Percentiles rank a stretch among this genome's conserved stretches.
phyloP scores from a whole-genome alignment of 1,140 invertebrate species.

The Drosophila biarmipes region DNA sequence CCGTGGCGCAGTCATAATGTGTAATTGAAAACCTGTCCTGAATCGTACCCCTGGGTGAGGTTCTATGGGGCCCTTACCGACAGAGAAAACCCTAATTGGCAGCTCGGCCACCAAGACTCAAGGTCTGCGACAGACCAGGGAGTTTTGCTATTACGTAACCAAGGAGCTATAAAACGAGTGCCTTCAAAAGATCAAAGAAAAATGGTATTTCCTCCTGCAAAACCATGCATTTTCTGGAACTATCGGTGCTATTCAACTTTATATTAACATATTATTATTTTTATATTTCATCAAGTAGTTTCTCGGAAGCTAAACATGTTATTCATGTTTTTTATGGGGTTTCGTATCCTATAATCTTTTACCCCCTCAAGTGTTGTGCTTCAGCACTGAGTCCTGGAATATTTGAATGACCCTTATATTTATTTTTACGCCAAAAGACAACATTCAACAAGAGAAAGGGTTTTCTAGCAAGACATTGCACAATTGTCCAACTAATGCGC shows the following conservation, averaged over 20 bases:
- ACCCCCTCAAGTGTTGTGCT: not conserved
- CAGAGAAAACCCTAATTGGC: slow-evolving; percentile 64
- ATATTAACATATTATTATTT: too few relatives aligned
- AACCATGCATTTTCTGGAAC: too few relatives aligned
- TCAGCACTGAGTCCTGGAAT: not conserved
- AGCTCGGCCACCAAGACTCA: slow-evolving; percentile 27
- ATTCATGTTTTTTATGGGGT: too few relatives aligned
- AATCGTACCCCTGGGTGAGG: slow-evolving; percentile 67
- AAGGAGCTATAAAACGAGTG: not conserved
- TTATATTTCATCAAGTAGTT: too few relatives aligned
- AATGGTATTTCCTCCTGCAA: not conserved
- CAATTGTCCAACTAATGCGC: slow-evolving; percentile 74
- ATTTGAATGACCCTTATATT: slow-evolving; percentile 8
- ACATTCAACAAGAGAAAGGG: slow-evolving; percentile 37
- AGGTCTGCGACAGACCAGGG: slow-evolving; percentile 25
- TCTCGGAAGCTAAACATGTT: too few relatives aligned
- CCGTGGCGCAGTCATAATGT: slow-evolving; percentile 70
- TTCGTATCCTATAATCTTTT: not conserved
- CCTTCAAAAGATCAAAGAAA: not conserved
- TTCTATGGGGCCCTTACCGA: slow-evolving; percentile 8
- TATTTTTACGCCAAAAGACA: slow-evolving; percentile 13
- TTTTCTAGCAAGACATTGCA: slow-evolving; percentile 44
- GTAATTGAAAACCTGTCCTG: slow-evolving; percentile 82
- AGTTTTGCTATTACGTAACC: slow-evolving; percentile 46
- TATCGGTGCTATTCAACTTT: too few relatives aligned